phyloP scores from a whole-genome alignment of 2,888 invertebrate species.

The Agonopterix heracliana region DNA sequence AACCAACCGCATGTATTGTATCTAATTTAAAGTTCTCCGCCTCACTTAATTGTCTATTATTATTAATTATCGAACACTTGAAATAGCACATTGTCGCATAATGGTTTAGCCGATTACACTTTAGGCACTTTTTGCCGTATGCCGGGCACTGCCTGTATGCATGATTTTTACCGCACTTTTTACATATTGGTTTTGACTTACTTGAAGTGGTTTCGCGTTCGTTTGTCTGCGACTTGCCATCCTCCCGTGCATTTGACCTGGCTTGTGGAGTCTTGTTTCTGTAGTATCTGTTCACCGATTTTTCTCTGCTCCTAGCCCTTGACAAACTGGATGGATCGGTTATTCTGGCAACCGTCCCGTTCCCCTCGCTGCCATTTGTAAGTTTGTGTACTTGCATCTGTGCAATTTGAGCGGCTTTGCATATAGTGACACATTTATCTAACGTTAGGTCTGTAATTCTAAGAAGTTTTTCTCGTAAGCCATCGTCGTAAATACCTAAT shows the following conservation, averaged over 20 bases:
- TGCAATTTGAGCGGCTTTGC: constrained; percentile 2
- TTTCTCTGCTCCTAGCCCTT: too few species aligned
- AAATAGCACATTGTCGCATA: not conserved
- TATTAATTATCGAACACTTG: not conserved
- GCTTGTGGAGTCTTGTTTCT: not conserved
- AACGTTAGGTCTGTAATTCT: not conserved
- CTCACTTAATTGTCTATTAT: not conserved
- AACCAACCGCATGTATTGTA: not conserved
- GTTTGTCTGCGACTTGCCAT: too few species aligned
- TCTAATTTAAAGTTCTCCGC: not conserved
- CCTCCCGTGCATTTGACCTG: too few species aligned
- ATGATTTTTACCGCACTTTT: constrained; percentile 4
- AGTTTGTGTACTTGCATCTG: not conserved
- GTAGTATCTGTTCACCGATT: not conserved
- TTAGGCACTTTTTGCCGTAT: constrained; percentile 3
- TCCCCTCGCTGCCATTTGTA: not conserved
- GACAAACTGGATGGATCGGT: too few species aligned
- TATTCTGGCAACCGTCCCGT: too few species aligned
- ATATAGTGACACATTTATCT: not conserved
- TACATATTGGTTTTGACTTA: too few species aligned
- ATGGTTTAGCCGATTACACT: not conserved
- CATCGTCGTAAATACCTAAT: not conserved
- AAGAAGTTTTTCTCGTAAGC: constrained; percentile 1
- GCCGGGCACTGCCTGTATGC: constrained; percentile 1
- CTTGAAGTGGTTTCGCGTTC: too few species aligned